Percentiles rank a stretch among this genome's conserved stretches.
Evolutionary conservation across 2,113 vertebrate species (phyloP).

Genomic region (Pithys albifrons): DNA sequence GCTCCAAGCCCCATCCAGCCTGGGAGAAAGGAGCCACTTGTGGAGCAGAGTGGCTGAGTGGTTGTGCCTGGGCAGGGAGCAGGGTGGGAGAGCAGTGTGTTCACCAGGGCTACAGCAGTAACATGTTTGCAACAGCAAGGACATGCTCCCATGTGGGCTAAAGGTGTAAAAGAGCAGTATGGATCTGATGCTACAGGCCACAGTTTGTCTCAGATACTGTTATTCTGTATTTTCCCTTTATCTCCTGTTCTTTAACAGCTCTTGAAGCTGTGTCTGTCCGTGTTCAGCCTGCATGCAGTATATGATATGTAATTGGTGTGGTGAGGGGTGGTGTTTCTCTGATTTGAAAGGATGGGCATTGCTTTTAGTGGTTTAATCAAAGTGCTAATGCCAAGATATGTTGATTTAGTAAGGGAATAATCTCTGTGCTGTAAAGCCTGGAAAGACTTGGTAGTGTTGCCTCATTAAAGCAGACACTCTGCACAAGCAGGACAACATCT

Average conservation of each 20-base stretch:
- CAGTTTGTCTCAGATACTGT: neutral
- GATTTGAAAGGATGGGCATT: neutral
- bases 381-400: neutral
- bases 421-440: neutral
- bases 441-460: neutral
- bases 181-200: neutral
- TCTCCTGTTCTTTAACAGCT: neutral
- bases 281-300: neutral
- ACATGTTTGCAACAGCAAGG: rapidly evolving
- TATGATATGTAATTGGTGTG: neutral
- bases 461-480: neutral
- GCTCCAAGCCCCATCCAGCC: neutral
- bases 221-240: neutral
- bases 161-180: neutral
- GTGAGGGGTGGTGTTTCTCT: neutral
- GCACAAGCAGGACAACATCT: neutral
- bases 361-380: neutral
- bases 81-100: rapidly evolving
- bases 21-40: neutral
- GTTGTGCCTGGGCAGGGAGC: neutral
- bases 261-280: neutral
- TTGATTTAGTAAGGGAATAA: neutral
- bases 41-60: neutral
- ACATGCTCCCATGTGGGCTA: rapidly evolving
- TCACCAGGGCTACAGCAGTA: neutral